phyloP scores from a whole-genome alignment of 2,797 vertebrate genomes.

The Miichthys miiuy region DNA sequence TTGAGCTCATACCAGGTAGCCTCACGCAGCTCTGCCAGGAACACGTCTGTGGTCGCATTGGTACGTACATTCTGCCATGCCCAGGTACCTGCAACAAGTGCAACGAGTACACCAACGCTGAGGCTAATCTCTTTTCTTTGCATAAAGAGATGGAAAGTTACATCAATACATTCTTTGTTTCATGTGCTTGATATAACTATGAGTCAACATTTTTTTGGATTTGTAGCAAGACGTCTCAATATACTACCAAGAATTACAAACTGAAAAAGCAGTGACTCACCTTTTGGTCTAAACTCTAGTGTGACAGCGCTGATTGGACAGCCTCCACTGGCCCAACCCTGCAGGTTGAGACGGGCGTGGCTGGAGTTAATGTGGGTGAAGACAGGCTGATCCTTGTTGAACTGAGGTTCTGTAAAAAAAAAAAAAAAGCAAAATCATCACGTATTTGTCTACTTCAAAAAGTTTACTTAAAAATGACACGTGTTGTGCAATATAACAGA shows the following conservation, averaged over 20 bases:
- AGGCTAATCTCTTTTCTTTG: background rate
- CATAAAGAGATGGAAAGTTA: background rate
- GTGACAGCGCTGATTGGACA: conserved; percentile 94
- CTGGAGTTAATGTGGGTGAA: conserved; percentile 99
- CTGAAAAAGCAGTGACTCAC: conserved; percentile 37
- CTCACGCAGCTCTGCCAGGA: conserved; percentile 95
- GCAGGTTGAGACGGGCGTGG: conserved; percentile 95
- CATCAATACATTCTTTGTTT: background rate
- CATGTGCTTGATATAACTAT: background rate
- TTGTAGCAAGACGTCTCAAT: background rate
- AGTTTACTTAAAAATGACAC: background rate
- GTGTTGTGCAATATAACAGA: background rate
- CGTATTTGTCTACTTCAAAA: background rate
- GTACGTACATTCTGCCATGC: conserved; percentile 94
- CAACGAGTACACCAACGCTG: background rate
- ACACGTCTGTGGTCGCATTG: conserved; percentile 93
- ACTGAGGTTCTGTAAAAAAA: conserved; percentile 90
- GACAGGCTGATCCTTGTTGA: conserved; percentile 97
- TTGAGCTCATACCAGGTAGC: conserved; percentile 99
- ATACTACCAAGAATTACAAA: background rate
- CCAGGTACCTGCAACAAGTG: conserved; percentile 87
- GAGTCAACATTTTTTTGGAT: background rate
- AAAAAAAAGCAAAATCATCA: conserved; percentile 17
- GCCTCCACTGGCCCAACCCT: conserved; percentile 97
- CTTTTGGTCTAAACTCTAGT: conserved; percentile 96